A percentile compares a stretch with the other conserved stretches of the same genome.
These are phyloP conservation scores for Thunnus thynnus DNA, from an alignment of 2,113 vertebrate genomes.

Conservation along the genomic window DNA sequence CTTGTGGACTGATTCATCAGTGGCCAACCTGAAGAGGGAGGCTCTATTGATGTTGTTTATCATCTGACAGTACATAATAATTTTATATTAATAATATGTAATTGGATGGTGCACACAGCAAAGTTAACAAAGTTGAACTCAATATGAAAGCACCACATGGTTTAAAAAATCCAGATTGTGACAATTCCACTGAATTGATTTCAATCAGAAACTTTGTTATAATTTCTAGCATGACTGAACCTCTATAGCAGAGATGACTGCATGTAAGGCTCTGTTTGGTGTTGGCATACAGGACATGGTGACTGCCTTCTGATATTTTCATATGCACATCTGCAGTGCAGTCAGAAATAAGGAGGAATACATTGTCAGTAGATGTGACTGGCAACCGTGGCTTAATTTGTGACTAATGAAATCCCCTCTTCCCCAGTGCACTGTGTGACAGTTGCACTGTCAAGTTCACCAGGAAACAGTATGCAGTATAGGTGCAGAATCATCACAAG, in stretches of 20 bases:
- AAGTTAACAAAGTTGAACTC: too few relatives aligned
- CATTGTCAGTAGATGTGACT: not conserved
- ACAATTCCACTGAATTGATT: too few relatives aligned
- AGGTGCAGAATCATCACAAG: not conserved
- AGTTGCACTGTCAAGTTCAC: not conserved
- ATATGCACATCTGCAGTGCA: not conserved
- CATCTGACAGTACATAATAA: too few relatives aligned
- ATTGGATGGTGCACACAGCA: too few relatives aligned
- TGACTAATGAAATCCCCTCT: not conserved
- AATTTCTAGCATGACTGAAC: not conserved
- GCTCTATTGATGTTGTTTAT: too few relatives aligned
- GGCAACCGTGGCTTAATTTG: not conserved
- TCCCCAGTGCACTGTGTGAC: not conserved
- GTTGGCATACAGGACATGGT: not conserved
- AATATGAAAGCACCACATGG: too few relatives aligned
- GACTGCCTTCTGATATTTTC: not conserved
- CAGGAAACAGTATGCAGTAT: not conserved
- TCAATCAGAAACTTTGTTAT: not conserved
- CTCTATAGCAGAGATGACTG: not conserved
- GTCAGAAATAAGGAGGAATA: constrained; percentile 1
- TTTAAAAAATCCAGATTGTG: too few relatives aligned
- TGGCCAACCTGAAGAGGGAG: too few relatives aligned
- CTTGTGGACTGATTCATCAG: too few relatives aligned
- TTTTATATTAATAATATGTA: too few relatives aligned
- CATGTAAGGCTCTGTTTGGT: not conserved